Evolutionary conservation across 2,888 invertebrate genomes (phyloP).

Genomic region (Drosophila limbata): DNA sequence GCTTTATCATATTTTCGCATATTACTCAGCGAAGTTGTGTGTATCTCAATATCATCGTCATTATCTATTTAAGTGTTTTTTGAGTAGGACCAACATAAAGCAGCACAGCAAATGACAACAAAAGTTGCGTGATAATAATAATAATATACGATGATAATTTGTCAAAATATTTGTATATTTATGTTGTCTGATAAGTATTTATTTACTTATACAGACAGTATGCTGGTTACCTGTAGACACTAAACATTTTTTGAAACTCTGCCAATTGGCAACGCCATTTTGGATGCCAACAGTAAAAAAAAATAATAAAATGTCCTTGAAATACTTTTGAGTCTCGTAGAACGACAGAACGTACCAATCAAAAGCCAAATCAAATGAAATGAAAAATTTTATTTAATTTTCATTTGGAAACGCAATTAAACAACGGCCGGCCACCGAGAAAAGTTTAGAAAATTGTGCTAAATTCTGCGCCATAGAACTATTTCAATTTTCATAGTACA

Average conservation of each 20-base stretch:
- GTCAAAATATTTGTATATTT: conserved; percentile 48
- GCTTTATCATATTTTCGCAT: conserved; percentile 44
- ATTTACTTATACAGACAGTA: conserved; percentile 34
- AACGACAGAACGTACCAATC: conserved; percentile 32
- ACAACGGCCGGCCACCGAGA: conserved; percentile 29
- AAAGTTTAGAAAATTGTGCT: conserved; percentile 49
- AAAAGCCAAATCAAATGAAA: conserved; percentile 52
- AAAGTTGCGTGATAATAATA: conserved; percentile 23
- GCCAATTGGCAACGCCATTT: conserved; percentile 59
- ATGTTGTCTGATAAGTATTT: conserved; percentile 63
- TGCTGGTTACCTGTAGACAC: conserved; percentile 56
- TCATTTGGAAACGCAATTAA: conserved; percentile 63
- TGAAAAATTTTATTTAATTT: conserved; percentile 42
- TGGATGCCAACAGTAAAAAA: conserved; percentile 3
- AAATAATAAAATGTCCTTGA: conserved; percentile 64
- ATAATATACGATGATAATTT: conserved; percentile 32
- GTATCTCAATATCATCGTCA: conserved; percentile 37
- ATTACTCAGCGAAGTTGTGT: conserved; percentile 63
- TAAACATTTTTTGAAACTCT: conserved; percentile 51
- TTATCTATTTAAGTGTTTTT: conserved; percentile 55
- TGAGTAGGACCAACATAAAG: conserved; percentile 28
- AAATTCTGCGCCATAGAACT: conserved; percentile 43
- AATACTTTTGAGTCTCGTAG: conserved; percentile 60
- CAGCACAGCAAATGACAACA: conserved; percentile 14
- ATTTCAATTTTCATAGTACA: conserved; percentile 41